Conservation (phyloP, 2,797 vertebrate species). For the Babyrousa celebensis region DNA sequence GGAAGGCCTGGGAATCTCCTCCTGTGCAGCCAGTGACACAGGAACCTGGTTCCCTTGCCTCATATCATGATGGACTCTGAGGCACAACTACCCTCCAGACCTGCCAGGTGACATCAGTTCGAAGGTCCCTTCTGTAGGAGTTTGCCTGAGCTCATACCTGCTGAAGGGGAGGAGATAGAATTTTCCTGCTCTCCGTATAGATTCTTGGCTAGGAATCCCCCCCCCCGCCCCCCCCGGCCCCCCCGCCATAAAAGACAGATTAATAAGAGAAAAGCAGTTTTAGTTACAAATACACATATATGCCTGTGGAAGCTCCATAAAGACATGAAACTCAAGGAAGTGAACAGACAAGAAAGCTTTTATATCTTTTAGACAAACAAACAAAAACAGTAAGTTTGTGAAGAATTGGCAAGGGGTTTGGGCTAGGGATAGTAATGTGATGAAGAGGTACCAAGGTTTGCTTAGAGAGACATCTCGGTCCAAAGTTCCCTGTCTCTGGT, state of each 20-base stretch:
- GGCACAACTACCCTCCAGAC: background rate
- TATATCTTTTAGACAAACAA: background rate
- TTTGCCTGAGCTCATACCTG: background rate
- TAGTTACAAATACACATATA: background rate
- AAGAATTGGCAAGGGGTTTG: background rate
- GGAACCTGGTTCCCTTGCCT: background rate
- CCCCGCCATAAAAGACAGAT: background rate
- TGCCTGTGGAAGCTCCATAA: background rate
- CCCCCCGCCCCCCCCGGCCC: background rate
- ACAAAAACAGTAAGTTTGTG: background rate
- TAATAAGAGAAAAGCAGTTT: background rate
- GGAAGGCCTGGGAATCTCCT: background rate
- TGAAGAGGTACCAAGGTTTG: background rate
- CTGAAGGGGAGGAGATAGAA: background rate
- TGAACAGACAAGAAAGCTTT: background rate
- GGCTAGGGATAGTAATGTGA: background rate
- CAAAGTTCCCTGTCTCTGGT: background rate
- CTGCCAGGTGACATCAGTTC: background rate
- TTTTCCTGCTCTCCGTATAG: background rate
- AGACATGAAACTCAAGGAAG: background rate
- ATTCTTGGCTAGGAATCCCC: background rate
- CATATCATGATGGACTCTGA: background rate
- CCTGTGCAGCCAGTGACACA: background rate
- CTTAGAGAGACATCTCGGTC: background rate
- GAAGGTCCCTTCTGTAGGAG: background rate